These are phyloP conservation scores for Sebastes hubbsi DNA, from an alignment of 2,797 vertebrate species.

Conservation along the genomic window DNA sequence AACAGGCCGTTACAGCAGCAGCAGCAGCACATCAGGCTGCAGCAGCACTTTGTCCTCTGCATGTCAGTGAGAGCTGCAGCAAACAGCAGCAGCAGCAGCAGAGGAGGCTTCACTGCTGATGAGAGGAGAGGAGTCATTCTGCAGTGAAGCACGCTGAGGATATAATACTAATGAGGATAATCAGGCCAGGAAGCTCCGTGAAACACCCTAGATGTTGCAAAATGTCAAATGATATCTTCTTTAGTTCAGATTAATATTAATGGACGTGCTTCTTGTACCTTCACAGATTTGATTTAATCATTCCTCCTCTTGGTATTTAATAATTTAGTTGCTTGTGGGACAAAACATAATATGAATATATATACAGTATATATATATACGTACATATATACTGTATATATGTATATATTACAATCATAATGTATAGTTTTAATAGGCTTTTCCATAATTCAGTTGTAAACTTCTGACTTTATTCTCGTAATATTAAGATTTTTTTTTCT, in stretches of 20 bases:
- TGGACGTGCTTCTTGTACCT: conserved; percentile 37
- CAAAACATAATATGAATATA: conserved; percentile 15
- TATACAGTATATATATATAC: too few relatives aligned
- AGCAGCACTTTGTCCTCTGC: conserved; percentile 21
- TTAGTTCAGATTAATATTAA: conserved; percentile 70
- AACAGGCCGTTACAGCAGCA: not conserved
- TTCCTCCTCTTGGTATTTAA: conserved; percentile 40
- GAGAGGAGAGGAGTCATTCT: not conserved
- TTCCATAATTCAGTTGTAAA: not conserved
- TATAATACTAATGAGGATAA: not conserved
- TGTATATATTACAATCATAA: too few relatives aligned
- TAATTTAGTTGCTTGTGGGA: conserved; percentile 52
- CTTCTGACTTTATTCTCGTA: too few relatives aligned
- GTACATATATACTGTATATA: too few relatives aligned
- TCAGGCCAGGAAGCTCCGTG: not conserved
- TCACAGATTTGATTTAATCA: conserved; percentile 54
- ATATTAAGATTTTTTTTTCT: too few relatives aligned
- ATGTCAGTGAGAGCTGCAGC: conserved; percentile 28
- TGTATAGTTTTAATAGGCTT: not conserved
- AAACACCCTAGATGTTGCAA: not conserved
- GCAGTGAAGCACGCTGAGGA: not conserved
- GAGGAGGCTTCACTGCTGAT: not conserved
- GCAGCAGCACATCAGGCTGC: not conserved
- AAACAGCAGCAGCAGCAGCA: not conserved
- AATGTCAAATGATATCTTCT: not conserved